Evolutionary conservation across 1,140 invertebrate species (phyloP), one percentile per base, ranked within the genome.

Genomic region (Heliconius hermathena): DNA sequence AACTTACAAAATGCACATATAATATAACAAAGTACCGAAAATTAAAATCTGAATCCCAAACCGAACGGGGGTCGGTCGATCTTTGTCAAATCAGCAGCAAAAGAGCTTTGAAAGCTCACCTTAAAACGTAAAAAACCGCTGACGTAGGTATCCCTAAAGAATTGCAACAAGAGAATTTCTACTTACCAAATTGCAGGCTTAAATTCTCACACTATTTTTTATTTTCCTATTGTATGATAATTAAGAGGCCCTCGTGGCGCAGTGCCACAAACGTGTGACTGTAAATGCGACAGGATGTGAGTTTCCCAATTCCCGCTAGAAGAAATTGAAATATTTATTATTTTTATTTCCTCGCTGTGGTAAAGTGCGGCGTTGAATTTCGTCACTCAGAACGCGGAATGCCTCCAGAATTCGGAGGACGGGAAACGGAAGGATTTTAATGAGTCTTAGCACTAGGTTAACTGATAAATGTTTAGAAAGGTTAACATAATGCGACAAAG

Each of bases 41-140:
- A 76, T 76, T 76, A 71, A 76, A 76, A 70, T 70, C 38, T 26
- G 29, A 20, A 75, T 60, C 71, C 71, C 38, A 70, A 76, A 71
- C 29, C 52, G 60, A 60, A 46, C 54, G 38, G 74, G 60, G n/a
- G 74, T 76, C 71, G 71, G 71, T 72, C 74, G 74, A 76, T 76
- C 74, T 76, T 76, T 76, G 57, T 76, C 74, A 60, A 71, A 76
- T 76, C 74, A 76, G 38, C 60, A 70, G 54, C 74, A 76, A 76
- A 76, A 41, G 74, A 76, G 74, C 74, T 76, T 46, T 76, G 57
- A 76, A 76, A 46, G 74, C 74, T 76, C 74, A 76, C 74, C 74
- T 76, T 57, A 76, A 76, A 76, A 76, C 46, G 74, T 71, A 76
- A 76, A 76, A 76, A 76, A 76, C 74, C 60, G 38, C 74, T 49